A percentile compares a stretch with the other conserved stretches of the same genome.
These are phyloP conservation scores for Drosophila kanapiae DNA, from an alignment of 1,140 invertebrate species.

Conservation along the genomic window DNA sequence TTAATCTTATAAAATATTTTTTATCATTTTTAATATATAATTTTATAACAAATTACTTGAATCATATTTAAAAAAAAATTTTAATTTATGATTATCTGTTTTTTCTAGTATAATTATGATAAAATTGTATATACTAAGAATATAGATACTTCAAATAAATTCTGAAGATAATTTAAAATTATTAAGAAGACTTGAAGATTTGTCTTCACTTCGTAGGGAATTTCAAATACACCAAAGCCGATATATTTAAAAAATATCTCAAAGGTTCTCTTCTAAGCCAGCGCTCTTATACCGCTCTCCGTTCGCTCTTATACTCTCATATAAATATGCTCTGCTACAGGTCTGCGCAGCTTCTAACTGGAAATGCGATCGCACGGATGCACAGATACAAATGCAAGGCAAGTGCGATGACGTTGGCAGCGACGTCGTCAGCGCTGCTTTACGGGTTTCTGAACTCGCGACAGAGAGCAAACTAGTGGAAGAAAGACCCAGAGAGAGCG, in stretches of 20 bases:
- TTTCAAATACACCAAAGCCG: too few relatives aligned
- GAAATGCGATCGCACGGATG: constrained; percentile 44
- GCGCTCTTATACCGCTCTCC: constrained; percentile 12
- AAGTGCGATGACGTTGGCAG: constrained; percentile 45
- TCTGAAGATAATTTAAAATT: neutral
- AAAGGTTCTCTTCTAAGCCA: constrained; percentile 26
- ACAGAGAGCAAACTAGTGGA: constrained; percentile 3
- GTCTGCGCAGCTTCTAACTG: constrained; percentile 43
- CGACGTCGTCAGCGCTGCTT: constrained; percentile 56
- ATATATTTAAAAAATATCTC: neutral
- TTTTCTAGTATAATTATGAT: too few relatives aligned
- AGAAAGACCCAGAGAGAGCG: constrained; percentile 6
- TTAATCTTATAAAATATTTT: too few relatives aligned
- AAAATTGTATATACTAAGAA: too few relatives aligned
- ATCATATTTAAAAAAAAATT: too few relatives aligned
- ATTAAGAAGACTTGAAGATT: neutral
- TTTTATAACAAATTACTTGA: too few relatives aligned
- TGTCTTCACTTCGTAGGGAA: neutral
- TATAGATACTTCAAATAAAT: neutral
- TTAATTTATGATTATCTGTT: too few relatives aligned
- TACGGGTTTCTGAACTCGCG: constrained; percentile 66
- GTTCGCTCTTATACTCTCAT: constrained; percentile 38
- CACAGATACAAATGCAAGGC: constrained; percentile 37
- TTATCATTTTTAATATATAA: too few relatives aligned
- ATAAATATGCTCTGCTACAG: constrained; percentile 1